These are phyloP conservation scores for Oreochromis niloticus DNA, from an alignment of 2,113 vertebrate genomes.

Conservation along the genomic window DNA sequence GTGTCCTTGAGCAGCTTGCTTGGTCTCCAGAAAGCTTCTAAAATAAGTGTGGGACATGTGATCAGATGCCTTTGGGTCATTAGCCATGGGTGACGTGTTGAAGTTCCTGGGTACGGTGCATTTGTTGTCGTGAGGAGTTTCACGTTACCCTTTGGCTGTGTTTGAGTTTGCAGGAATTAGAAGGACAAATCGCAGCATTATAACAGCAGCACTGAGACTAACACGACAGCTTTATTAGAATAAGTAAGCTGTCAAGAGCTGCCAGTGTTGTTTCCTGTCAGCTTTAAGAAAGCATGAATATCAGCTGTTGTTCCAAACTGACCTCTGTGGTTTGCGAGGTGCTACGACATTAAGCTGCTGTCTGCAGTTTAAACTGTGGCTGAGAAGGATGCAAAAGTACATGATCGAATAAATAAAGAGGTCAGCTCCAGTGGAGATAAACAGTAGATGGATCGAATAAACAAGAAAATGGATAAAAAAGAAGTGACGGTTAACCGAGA, in stretches of 20 bases:
- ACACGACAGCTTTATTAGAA: background rate
- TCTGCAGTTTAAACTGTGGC: background rate
- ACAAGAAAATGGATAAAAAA: background rate
- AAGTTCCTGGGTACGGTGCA: background rate
- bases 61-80: background rate
- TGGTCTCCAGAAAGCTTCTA: background rate
- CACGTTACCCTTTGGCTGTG: background rate
- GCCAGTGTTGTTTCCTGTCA: background rate
- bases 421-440: background rate
- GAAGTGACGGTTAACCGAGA: slow-evolving; percentile 29
- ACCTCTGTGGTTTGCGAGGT: background rate
- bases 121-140: background rate
- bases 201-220: background rate
- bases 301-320: background rate
- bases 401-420: background rate
- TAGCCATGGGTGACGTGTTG: background rate
- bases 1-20: background rate
- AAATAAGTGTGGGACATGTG: background rate
- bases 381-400: background rate
- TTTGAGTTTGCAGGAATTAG: background rate
- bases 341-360: background rate
- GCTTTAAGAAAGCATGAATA: background rate
- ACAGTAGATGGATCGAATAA: background rate
- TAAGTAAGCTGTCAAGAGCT: background rate
- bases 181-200: background rate